Evolutionary conservation across 1,140 invertebrate genomes (phyloP).

Genomic region (Rhynchophorus ferrugineus): DNA sequence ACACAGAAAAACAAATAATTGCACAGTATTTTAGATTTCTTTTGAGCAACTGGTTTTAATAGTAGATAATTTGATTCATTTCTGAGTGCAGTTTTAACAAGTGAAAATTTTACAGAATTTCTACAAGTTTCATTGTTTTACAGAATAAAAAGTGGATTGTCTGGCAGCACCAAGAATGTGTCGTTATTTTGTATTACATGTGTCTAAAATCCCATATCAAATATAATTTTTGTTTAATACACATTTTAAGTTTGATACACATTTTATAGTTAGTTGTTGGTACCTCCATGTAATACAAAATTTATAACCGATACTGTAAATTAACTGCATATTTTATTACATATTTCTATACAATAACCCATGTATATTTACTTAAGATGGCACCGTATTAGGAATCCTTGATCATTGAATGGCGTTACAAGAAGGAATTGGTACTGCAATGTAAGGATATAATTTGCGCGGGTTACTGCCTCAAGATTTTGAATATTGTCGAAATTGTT

Average conservation of each 20-base stretch:
- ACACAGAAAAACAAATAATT: conserved; percentile 12
- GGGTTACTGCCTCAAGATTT: neutral
- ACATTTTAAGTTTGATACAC: too few species aligned
- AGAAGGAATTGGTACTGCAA: neutral
- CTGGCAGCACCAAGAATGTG: neutral
- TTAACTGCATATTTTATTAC: neutral
- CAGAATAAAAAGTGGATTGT: neutral
- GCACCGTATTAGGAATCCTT: conserved; percentile 16
- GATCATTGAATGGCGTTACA: neutral
- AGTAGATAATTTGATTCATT: conserved; percentile 10
- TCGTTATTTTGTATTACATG: neutral
- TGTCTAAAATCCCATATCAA: too few species aligned
- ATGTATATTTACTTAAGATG: conserved; percentile 6
- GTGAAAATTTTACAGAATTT: conserved; percentile 7
- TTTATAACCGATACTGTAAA: too few species aligned
- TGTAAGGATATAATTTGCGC: neutral
- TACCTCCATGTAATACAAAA: too few species aligned
- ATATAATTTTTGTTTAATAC: too few species aligned
- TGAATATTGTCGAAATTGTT: neutral
- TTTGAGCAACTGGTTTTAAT: conserved; percentile 27
- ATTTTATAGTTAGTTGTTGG: neutral
- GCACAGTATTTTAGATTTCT: conserved; percentile 13
- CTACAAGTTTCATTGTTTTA: neutral
- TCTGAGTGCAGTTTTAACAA: conserved; percentile 24
- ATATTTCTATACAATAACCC: conserved; percentile 10